phyloP scores from a whole-genome alignment of 1,140 invertebrate genomes.

The Goniozus legneri region DNA sequence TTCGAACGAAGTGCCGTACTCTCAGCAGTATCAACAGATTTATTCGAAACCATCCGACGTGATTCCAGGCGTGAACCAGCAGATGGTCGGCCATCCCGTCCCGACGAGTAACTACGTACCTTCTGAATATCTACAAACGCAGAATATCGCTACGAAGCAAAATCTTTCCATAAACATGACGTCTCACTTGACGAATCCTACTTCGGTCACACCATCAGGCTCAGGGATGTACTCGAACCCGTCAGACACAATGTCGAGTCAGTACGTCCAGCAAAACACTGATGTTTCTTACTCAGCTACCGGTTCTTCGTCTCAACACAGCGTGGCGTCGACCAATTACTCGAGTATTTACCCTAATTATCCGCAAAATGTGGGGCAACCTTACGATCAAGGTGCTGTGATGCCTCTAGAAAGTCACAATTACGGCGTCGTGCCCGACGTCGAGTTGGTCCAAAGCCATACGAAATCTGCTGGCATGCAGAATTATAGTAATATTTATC shows the following conservation, averaged over 20 bases:
- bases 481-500: conserved; percentile 34
- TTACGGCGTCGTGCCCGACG: conserved; percentile 12
- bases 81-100: not conserved
- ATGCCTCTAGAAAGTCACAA: conserved; percentile 8
- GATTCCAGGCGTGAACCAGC: conserved; percentile 9
- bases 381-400: conserved; percentile 14
- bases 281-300: too few species aligned
- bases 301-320: too few species aligned
- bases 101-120: not conserved
- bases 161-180: not conserved
- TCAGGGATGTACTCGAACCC: not conserved
- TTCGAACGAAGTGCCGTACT: conserved; percentile 13
- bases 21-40: conserved; percentile 9
- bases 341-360: conserved; percentile 25
- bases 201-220: not conserved
- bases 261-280: too few species aligned
- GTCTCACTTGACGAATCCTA: not conserved
- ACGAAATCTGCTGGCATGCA: conserved; percentile 30
- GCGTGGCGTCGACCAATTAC: too few species aligned
- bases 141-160: not conserved
- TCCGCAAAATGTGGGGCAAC: conserved; percentile 5
- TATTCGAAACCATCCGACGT: conserved; percentile 22
- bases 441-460: conserved; percentile 47
- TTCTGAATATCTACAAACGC: conserved; percentile 18
- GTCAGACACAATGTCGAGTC: too few species aligned